Evolutionary conservation across 64 coral and sea anemone species (phyloP).

Genomic region (Montipora sp.): DNA sequence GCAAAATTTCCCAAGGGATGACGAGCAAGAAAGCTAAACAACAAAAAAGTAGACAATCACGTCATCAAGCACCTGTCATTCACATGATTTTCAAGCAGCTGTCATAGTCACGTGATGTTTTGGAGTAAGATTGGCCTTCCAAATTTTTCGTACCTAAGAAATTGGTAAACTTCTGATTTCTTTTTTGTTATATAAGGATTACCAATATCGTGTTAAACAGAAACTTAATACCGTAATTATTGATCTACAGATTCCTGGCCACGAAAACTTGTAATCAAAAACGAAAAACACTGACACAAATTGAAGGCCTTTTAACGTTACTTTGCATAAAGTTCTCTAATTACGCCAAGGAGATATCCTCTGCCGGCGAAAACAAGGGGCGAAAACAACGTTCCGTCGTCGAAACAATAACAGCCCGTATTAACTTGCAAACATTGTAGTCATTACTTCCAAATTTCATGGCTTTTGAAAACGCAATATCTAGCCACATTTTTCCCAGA

Average conservation of each 20-base stretch:
- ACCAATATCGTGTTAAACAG: not conserved
- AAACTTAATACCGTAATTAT: not conserved
- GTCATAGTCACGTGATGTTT: not conserved
- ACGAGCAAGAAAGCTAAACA: not conserved
- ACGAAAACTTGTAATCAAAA: not conserved
- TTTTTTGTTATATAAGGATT: not conserved
- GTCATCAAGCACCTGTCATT: not conserved
- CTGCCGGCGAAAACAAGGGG: no score
- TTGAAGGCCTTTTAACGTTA: not conserved
- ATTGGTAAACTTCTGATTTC: not conserved
- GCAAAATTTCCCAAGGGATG: not conserved
- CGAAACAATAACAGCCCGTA: not conserved
- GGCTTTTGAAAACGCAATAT: not conserved
- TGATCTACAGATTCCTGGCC: not conserved
- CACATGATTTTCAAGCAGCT: conserved; percentile 1
- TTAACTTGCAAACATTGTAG: not conserved
- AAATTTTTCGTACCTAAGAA: not conserved
- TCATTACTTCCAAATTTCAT: not conserved
- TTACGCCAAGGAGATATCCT: not conserved
- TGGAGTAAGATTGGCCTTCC: not conserved
- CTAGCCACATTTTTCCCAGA: not conserved
- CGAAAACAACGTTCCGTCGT: not conserved
- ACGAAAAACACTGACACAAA: not conserved
- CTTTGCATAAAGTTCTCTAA: not conserved
- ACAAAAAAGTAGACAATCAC: not conserved